These are phyloP conservation scores for Pseudolaguvia tuberculata DNA, from an alignment of 2,113 vertebrate species.

Conservation along the genomic window DNA sequence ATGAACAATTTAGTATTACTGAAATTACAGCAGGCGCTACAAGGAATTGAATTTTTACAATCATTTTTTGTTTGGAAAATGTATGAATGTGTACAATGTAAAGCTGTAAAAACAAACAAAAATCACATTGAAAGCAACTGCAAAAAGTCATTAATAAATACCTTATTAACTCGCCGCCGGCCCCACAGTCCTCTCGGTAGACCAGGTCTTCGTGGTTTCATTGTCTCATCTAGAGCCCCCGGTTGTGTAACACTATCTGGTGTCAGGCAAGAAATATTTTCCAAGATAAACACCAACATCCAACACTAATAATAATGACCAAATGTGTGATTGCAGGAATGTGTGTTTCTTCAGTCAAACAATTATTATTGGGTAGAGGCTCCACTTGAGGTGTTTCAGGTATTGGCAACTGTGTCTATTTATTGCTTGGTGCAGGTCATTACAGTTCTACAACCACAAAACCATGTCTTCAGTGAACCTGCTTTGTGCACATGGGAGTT, in stretches of 20 bases:
- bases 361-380: not conserved
- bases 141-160: constrained; percentile 4
- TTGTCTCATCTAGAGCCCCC: constrained; percentile 41
- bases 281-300: not conserved
- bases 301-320: too few relatives aligned
- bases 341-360: not conserved
- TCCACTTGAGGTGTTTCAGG: not conserved
- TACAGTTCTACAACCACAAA: not conserved
- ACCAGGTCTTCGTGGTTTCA: constrained; percentile 46
- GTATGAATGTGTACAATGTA: not conserved
- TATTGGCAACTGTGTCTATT: not conserved
- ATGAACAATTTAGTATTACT: too few relatives aligned
- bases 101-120: not conserved
- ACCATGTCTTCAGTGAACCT: not conserved
- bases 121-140: not conserved
- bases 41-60: not conserved
- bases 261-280: not conserved
- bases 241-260: constrained; percentile 31
- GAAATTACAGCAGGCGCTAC: not conserved
- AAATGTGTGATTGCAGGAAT: not conserved
- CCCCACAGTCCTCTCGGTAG: constrained; percentile 42
- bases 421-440: not conserved
- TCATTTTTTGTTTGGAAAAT: not conserved
- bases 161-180: constrained; percentile 46
- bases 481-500: not conserved